Evolutionary conservation across 2,113 vertebrate species (phyloP).

Genomic region (Apodemus speciosus): DNA sequence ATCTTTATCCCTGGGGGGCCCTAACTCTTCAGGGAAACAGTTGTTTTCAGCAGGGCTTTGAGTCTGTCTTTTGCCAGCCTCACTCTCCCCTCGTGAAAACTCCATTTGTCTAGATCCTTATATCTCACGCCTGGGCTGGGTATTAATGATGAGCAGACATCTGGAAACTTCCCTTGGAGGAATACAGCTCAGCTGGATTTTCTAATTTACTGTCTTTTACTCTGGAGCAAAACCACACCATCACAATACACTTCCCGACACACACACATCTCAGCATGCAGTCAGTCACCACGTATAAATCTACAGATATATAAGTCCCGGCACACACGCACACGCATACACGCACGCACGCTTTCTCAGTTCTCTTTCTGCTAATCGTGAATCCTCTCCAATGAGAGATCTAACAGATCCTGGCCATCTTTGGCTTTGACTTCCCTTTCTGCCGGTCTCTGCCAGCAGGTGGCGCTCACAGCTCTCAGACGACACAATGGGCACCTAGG

Average conservation of each 20-base stretch:
- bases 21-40: neutral
- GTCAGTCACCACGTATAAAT: neutral
- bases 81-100: neutral
- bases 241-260: neutral
- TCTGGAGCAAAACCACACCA: conserved; percentile 11
- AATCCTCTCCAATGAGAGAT: neutral
- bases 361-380: neutral
- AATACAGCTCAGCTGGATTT: conserved; percentile 39
- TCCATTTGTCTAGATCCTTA: neutral
- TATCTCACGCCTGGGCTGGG: neutral
- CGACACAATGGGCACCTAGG: rapidly evolving
- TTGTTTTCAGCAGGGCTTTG: neutral
- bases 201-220: conserved; percentile 50
- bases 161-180: conserved; percentile 48
- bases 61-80: neutral
- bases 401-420: neutral
- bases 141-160: conserved; percentile 31
- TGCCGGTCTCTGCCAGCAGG: conserved; percentile 77
- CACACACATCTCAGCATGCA: neutral
- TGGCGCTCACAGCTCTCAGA: conserved; percentile 83
- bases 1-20: neutral
- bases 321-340: too few relatives aligned
- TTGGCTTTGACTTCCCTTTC: rapidly evolving
- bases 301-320: neutral
- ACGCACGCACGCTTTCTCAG: rapidly evolving